These are phyloP conservation scores for Denticeps clupeoides DNA, from an alignment of 2,797 vertebrate genomes.

Conservation along the genomic window DNA sequence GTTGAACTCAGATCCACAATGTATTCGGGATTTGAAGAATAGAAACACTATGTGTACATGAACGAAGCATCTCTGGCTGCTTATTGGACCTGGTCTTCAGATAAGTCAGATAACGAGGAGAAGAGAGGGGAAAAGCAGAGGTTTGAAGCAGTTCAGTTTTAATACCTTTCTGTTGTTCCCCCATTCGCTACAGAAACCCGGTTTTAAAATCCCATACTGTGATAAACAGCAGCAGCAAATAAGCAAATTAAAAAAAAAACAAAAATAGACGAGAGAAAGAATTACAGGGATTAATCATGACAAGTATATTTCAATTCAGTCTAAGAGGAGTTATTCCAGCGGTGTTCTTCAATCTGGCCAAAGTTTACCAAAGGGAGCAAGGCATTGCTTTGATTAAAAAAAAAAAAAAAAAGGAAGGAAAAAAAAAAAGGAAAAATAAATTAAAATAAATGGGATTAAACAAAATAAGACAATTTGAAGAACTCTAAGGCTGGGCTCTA, in stretches of 20 bases:
- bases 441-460: neutral
- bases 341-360: slow-evolving; percentile 51
- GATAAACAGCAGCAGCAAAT: slow-evolving; percentile 99
- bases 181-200: slow-evolving; percentile 81
- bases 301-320: slow-evolving; percentile 44
- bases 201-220: slow-evolving; percentile 86
- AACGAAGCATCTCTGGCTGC: no score
- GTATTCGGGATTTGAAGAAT: no score
- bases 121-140: slow-evolving; percentile 55
- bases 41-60: no score
- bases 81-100: no score
- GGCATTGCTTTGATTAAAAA: slow-evolving; percentile 77
- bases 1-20: no score
- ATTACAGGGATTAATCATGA: slow-evolving; percentile 31
- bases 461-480: slow-evolving; percentile 64
- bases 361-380: slow-evolving; percentile 55
- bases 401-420: slow-evolving; percentile 40
- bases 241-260: slow-evolving; percentile 65
- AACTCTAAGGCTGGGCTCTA: slow-evolving; percentile 62
- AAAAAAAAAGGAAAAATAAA: slow-evolving; percentile 41
- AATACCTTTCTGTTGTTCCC: slow-evolving; percentile 63
- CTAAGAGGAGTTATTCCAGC: slow-evolving; percentile 56
- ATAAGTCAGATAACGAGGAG: slow-evolving; percentile 50
- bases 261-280: slow-evolving; percentile 20
- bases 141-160: slow-evolving; percentile 73